A percentile compares a stretch with the other conserved stretches of the same genome.
phyloP scores from a whole-genome alignment of 2,113 vertebrate genomes.

The Neomonachus schauinslandi region DNA sequence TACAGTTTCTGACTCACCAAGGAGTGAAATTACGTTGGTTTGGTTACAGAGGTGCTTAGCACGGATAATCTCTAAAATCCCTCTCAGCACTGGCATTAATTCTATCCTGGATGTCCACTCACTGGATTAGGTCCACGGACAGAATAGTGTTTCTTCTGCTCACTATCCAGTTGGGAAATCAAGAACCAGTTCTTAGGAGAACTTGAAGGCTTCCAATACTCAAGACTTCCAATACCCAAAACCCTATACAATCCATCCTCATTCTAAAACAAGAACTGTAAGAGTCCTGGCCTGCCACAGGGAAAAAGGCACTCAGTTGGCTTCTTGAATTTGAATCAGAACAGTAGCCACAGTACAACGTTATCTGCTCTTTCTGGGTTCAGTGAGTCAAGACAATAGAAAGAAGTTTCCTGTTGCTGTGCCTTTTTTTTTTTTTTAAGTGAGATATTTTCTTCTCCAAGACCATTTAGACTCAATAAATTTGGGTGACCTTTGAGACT shows the following conservation, averaged over 20 bases:
- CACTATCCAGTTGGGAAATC: background rate
- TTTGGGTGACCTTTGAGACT: background rate
- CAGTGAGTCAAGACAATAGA: background rate
- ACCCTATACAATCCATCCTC: background rate
- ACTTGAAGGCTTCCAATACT: background rate
- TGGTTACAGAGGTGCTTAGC: background rate
- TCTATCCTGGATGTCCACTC: background rate
- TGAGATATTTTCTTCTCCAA: background rate
- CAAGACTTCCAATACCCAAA: background rate
- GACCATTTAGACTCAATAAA: background rate
- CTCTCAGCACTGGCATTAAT: background rate
- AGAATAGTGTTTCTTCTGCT: background rate
- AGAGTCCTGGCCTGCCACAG: background rate
- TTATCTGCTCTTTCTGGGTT: background rate
- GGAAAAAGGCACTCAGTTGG: background rate
- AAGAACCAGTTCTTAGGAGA: background rate
- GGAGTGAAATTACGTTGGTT: background rate
- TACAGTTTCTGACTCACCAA: background rate
- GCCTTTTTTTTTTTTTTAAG: background rate
- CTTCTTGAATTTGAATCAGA: background rate
- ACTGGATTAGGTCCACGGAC: background rate
- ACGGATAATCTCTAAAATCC: background rate
- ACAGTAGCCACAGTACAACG: background rate
- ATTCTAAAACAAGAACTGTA: background rate
- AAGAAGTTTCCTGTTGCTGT: background rate